Percentiles rank a stretch among this genome's conserved stretches.
These are phyloP conservation scores for Hoplias malabaricus DNA, from an alignment of 2,113 vertebrate genomes.

Conservation along the genomic window DNA sequence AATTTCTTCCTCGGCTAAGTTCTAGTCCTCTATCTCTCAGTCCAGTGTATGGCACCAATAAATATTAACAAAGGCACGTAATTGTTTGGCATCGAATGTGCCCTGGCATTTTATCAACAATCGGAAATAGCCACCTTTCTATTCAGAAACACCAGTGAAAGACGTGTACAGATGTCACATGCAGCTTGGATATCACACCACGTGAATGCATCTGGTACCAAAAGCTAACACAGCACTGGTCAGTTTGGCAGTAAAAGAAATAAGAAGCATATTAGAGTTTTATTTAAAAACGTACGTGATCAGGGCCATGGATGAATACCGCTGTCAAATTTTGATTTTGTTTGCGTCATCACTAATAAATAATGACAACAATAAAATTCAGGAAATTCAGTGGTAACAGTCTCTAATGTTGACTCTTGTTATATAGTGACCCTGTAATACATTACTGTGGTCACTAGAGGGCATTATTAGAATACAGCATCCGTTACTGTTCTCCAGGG, in stretches of 20 bases:
- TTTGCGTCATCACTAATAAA: too few relatives aligned
- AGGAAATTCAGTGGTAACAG: neutral
- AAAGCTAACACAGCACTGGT: neutral
- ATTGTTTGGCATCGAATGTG: neutral
- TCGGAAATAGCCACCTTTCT: neutral
- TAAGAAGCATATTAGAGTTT: too few relatives aligned
- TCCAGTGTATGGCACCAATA: neutral
- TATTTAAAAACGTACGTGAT: too few relatives aligned
- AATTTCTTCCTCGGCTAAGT: neutral
- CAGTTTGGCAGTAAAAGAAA: neutral
- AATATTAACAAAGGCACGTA: constrained; percentile 3
- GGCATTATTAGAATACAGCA: neutral
- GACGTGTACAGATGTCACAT: too few relatives aligned
- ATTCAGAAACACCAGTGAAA: neutral
- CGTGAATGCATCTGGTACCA: neutral
- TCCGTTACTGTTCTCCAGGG: neutral
- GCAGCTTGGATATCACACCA: neutral
- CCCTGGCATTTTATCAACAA: neutral
- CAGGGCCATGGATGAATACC: too few relatives aligned
- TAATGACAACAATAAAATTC: too few relatives aligned
- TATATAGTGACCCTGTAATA: neutral
- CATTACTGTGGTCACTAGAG: neutral
- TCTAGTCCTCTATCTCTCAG: neutral
- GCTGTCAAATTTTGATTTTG: too few relatives aligned
- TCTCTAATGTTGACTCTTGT: neutral